Evolutionary conservation across 1,140 invertebrate species (phyloP), one percentile per base, ranked within the genome.

Genomic region (Cardiocondyla obscurior): DNA sequence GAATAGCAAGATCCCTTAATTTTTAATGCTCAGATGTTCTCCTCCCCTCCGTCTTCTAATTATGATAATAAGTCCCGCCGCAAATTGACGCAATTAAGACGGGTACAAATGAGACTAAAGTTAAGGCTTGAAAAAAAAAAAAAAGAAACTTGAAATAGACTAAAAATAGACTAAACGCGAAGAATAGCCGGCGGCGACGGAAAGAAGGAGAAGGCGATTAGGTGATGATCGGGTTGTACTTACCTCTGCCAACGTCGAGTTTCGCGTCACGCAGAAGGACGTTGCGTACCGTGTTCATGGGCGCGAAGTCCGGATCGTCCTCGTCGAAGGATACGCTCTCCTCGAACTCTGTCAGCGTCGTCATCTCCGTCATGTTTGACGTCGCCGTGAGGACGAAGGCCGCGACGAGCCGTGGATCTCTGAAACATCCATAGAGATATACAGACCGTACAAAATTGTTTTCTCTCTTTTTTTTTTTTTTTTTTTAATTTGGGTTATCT

Each of bases 241-340:
- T 58, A 90, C 88, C 55, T 85, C 88, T 90, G 25, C 79, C 84
- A 67, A 86, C 74, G 25, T 74, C 70, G 28, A 82, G 72, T 30
- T 74, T 51, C 16, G 83, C 49, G 36, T 42, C 65, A 6, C 73
- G 85, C 64, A 85, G 22, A 14, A 60, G 49, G 8, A 88, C 82
- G 3, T 46, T 84, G 10, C 81, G 79, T 30, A 19, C 33, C 28
- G n/a, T 28, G 55, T 42, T 42, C 53, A 62, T 39, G 8, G 85
- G 74, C 14, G 84, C 83, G 76, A 92, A 92, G 44, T 92, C 91
- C 10, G 91, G 91, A 73, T 92, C 91, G 16, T 92, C 91, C 51
- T 84, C 74, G 55, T 92, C 91, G 57, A 92, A 92, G 16, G 70
- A 89, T 19, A 92, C 82, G 55, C 46, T 90, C 62, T 92, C 90